These are phyloP conservation scores for Valencia hispanica DNA, from an alignment of 2,797 vertebrate species.

Conservation along the genomic window DNA sequence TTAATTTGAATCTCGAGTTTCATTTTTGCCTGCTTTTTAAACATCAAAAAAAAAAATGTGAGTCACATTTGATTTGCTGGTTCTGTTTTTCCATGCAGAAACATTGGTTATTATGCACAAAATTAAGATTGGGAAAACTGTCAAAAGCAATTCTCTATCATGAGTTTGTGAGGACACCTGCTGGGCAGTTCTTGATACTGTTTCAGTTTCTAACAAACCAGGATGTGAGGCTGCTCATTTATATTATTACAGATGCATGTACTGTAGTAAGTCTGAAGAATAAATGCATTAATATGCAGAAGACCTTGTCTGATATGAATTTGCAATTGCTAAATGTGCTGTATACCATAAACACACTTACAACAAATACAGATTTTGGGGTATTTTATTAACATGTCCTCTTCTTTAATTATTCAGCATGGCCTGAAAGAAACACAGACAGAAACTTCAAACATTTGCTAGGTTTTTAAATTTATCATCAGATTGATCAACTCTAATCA, in stretches of 20 bases:
- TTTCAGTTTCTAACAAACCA: constrained; percentile 25
- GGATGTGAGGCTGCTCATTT: neutral
- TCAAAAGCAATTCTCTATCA: constrained; percentile 55
- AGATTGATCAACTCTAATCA: neutral
- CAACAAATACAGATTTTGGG: constrained; percentile 1
- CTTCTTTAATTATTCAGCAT: constrained; percentile 80
- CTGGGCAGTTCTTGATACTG: constrained; percentile 65
- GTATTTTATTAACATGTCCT: constrained; percentile 46
- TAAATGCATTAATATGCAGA: neutral
- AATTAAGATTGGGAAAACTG: constrained; percentile 26
- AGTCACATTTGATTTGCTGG: constrained; percentile 20
- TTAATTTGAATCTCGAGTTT: constrained; percentile 13
- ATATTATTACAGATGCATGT: neutral
- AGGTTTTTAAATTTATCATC: neutral
- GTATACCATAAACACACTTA: constrained; percentile 8
- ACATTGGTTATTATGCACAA: constrained; percentile 16
- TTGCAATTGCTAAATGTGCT: neutral
- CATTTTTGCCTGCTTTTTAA: constrained; percentile 9
- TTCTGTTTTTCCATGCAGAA: constrained; percentile 23
- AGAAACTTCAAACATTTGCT: neutral
- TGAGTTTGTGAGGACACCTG: constrained; percentile 74
- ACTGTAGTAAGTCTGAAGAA: neutral
- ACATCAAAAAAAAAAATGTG: constrained; percentile 9
- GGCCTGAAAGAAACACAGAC: constrained; percentile 64
- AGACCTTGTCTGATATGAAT: constrained; percentile 12